Percentiles rank a stretch among this genome's conserved stretches.
phyloP scores from a whole-genome alignment of 2,113 vertebrate species.

The Malurus alboscapulatus region DNA sequence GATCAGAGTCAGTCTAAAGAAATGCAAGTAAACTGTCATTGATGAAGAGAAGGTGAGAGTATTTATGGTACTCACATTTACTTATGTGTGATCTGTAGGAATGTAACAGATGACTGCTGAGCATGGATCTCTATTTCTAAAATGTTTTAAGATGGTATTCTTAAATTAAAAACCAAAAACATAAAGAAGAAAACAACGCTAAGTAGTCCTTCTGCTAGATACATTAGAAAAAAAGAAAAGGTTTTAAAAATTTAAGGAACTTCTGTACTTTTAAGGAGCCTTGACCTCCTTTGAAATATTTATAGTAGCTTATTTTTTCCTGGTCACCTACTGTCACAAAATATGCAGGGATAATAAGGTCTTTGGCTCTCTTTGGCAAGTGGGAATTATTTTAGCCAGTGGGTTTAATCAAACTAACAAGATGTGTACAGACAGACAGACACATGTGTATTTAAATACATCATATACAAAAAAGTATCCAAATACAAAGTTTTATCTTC shows the following conservation, averaged over 20 bases:
- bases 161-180: not conserved
- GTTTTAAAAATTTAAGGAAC: not conserved
- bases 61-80: not conserved
- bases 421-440: not conserved
- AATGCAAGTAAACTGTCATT: not conserved
- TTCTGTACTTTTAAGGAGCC: not conserved
- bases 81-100: not conserved
- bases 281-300: not conserved
- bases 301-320: not conserved
- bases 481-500: not conserved
- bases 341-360: not conserved
- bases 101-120: not conserved
- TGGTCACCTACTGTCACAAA: not conserved
- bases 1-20: not conserved
- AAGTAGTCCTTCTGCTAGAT: not conserved
- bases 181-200: not conserved
- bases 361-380: not conserved
- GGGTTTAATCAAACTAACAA: not conserved
- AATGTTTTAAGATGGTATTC: not conserved
- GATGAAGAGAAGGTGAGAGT: not conserved
- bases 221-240: not conserved
- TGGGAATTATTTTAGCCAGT: not conserved
- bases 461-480: not conserved
- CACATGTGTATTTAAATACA: fast-evolving
- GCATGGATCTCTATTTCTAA: not conserved